Evolutionary conservation across 2,113 vertebrate species (phyloP).

Genomic region (Istiophorus platypterus): DNA sequence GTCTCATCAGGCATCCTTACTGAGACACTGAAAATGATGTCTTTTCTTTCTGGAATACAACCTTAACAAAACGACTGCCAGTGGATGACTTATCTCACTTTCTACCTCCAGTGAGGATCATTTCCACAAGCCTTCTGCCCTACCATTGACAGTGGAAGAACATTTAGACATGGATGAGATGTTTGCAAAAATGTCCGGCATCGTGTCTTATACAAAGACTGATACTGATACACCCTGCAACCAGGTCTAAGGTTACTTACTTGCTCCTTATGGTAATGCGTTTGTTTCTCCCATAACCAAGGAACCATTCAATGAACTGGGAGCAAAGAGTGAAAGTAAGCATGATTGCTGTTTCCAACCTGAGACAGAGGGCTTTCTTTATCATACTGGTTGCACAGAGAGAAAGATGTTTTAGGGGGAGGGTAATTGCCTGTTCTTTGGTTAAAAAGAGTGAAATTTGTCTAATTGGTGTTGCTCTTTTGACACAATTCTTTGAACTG

Average conservation of each 20-base stretch:
- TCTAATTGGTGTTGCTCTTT: constrained; percentile 55
- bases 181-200: constrained; percentile 45
- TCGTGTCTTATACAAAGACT: constrained; percentile 35
- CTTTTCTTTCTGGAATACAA: constrained; percentile 42
- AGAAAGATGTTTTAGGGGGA: constrained; percentile 39
- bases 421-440: constrained; percentile 59
- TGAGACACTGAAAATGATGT: constrained; percentile 2
- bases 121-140: constrained; percentile 35
- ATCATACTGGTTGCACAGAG: constrained; percentile 3
- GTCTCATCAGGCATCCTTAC: constrained; percentile 39
- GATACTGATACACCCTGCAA: constrained; percentile 2
- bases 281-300: constrained; percentile 33
- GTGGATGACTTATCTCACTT: constrained; percentile 42
- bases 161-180: constrained; percentile 24
- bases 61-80: constrained; percentile 61
- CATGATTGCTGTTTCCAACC: constrained; percentile 38
- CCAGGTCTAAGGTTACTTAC: constrained; percentile 1
- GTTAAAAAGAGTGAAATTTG: constrained; percentile 39
- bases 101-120: constrained; percentile 21
- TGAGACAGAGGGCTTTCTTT: constrained; percentile 21
- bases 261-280: background rate
- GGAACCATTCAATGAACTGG: constrained; percentile 25
- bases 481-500: constrained; percentile 69
- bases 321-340: constrained; percentile 53
- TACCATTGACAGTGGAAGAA: background rate